Conservation (phyloP, 2,113 vertebrate genomes). For the human region GRCh38 chr16:80603501-80604000, state of each 20-base stretch:
- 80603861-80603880: constrained; percentile 73
- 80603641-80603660: constrained; percentile 79
- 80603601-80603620: constrained; percentile 82
- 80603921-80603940: constrained; percentile 23
- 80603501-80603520: constrained; percentile 18
- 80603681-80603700: constrained; percentile 71
- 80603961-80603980: neutral
- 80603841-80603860: constrained; percentile 73
- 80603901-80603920: neutral
- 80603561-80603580: constrained; percentile 64
- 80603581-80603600: constrained; percentile 67
- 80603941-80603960: neutral
- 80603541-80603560: constrained; percentile 54
- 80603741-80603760: constrained; percentile 87
- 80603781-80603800: constrained; percentile 84
- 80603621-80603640: constrained; percentile 77
- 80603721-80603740: constrained; percentile 86
- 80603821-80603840: constrained; percentile 76
- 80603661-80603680: constrained; percentile 90
- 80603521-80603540: constrained; percentile 47
- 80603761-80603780: constrained; percentile 80
- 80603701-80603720: constrained; percentile 77
- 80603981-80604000: neutral
- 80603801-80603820: constrained; percentile 77
- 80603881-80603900: constrained; percentile 72